phyloP scores from a whole-genome alignment of 1,140 invertebrate genomes.

The Eriocheir sinensis region DNA sequence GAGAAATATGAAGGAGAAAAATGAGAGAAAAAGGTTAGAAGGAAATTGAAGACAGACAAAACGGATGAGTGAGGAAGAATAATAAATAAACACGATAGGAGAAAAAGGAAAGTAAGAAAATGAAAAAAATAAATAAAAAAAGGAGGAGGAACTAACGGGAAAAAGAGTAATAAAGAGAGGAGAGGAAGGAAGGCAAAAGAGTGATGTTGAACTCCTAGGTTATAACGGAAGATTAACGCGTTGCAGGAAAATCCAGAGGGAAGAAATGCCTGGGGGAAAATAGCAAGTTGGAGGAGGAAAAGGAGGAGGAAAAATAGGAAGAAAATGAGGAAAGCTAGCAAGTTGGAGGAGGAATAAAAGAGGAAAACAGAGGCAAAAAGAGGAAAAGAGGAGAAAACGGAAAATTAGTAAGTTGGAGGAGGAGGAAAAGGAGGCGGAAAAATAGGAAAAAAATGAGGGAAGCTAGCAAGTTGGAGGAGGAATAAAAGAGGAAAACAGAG shows the following conservation, averaged over 20 bases:
- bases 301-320: neutral
- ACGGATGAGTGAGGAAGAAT: too few relatives aligned
- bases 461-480: too few relatives aligned
- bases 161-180: neutral
- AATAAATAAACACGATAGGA: too few relatives aligned
- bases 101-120: too few relatives aligned
- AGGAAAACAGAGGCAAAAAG: neutral
- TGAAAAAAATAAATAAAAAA: too few relatives aligned
- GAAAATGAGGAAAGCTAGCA: neutral
- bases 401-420: neutral
- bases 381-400: neutral
- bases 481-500: too few relatives aligned
- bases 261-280: neutral
- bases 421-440: neutral
- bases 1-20: too few relatives aligned
- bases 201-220: neutral
- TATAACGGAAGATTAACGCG: neutral
- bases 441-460: too few relatives aligned
- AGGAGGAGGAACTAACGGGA: too few relatives aligned
- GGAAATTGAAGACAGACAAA: too few relatives aligned
- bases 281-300: neutral
- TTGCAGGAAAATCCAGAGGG: neutral
- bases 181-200: neutral
- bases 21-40: too few relatives aligned
- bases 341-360: neutral